phyloP scores from a whole-genome alignment of 1,140 invertebrate genomes.

The Solenopsis fugax region DNA sequence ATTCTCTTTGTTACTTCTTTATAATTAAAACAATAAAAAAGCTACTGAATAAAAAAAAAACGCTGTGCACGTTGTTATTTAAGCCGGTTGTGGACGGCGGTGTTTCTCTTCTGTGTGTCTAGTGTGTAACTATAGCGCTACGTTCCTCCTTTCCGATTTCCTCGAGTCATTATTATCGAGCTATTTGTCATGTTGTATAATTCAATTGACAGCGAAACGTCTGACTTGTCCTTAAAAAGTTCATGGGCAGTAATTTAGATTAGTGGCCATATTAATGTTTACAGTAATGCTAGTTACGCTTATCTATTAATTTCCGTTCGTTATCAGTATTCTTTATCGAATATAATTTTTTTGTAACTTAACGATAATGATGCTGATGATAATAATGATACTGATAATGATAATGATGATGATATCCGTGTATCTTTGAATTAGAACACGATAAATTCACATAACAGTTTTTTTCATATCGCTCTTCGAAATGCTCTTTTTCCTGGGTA shows the following conservation, averaged over 20 bases:
- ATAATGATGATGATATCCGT: background rate
- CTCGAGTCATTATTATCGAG: constrained; percentile 40
- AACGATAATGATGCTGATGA: background rate
- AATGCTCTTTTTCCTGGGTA: background rate
- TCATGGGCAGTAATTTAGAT: background rate
- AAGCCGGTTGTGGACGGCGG: constrained; percentile 35
- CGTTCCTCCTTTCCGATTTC: constrained; percentile 24
- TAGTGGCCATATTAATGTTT: background rate
- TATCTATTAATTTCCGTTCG: constrained; percentile 31
- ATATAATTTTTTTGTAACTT: constrained; percentile 14
- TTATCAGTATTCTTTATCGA: constrained; percentile 9
- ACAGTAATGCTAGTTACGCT: background rate
- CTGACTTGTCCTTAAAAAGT: background rate
- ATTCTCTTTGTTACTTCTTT: constrained; percentile 87
- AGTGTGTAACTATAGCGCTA: constrained; percentile 35
- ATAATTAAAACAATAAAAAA: constrained; percentile 87
- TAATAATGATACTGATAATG: too few species aligned
- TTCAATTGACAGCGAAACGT: background rate
- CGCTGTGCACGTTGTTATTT: constrained; percentile 75
- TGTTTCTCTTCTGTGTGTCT: constrained; percentile 39
- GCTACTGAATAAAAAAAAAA: constrained; percentile 83
- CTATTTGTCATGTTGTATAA: constrained; percentile 21
- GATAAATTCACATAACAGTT: background rate
- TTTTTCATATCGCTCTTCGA: background rate
- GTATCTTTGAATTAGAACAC: background rate